Evolutionary conservation across 2,888 invertebrate species (phyloP).

Genomic region (Thymelicus lineola): DNA sequence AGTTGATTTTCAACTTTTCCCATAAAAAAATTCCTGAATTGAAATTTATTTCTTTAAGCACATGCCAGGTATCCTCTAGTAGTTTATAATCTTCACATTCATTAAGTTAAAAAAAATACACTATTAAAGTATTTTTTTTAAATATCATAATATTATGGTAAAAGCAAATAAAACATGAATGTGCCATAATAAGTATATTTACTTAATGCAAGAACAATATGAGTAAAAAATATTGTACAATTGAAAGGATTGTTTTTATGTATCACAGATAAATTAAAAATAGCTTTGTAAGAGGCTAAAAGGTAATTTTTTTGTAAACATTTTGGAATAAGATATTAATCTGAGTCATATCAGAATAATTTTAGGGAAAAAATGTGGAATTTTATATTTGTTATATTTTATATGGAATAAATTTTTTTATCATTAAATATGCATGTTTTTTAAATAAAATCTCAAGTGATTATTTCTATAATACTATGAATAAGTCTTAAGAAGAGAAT

Average conservation of each 20-base stretch:
- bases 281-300: not conserved
- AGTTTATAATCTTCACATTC: not conserved
- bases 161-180: constrained; percentile 1
- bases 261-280: constrained; percentile 26
- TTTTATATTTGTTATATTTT: constrained; percentile 17
- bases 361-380: not conserved
- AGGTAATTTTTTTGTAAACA: not conserved
- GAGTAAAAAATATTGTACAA: not conserved
- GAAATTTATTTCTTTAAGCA: too few relatives aligned
- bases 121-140: too few relatives aligned
- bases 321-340: too few relatives aligned
- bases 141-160: too few relatives aligned
- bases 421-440: not conserved
- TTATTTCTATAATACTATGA: too few relatives aligned
- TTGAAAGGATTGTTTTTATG: constrained; percentile 1
- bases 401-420: constrained; percentile 11
- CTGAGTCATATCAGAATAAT: too few relatives aligned
- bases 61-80: too few relatives aligned
- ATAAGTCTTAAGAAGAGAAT: too few relatives aligned
- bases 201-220: constrained; percentile 16
- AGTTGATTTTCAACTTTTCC: too few relatives aligned
- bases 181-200: constrained; percentile 11
- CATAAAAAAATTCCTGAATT: too few relatives aligned
- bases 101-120: not conserved
- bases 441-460: not conserved